phyloP scores from a whole-genome alignment of 2,797 vertebrate genomes.

The Coendou prehensilis region DNA sequence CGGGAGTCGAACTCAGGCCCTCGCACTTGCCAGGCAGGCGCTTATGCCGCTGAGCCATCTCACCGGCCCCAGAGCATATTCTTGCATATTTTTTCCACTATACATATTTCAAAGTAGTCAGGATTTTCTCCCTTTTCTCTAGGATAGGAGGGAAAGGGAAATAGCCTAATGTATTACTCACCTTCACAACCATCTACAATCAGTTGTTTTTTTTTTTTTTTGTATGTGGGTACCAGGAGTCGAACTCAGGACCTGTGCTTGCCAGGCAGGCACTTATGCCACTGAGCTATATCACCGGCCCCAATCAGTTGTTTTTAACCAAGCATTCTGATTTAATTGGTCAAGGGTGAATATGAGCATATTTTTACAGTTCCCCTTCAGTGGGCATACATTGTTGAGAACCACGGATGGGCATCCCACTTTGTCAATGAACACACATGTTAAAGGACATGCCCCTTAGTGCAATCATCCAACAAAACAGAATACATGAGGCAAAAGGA shows the following conservation, averaged over 20 bases:
- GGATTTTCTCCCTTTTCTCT: neutral
- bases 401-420: neutral
- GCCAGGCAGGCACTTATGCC: no score
- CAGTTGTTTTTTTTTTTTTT: constrained; percentile 48
- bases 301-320: constrained; percentile 26
- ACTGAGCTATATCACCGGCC: no score
- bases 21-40: no score
- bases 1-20: no score
- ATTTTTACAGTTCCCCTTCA: constrained; percentile 7
- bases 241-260: no score
- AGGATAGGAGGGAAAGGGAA: neutral
- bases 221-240: no score
- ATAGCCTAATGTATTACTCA: neutral
- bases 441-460: neutral
- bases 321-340: constrained; percentile 35
- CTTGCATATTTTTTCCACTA: neutral
- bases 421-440: neutral
- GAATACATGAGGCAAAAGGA: neutral
- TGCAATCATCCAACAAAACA: neutral
- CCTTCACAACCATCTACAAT: neutral
- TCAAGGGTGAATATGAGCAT: neutral
- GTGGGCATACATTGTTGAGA: neutral
- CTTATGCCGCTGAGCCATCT: no score
- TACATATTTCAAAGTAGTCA: constrained; percentile 9
- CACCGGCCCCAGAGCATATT: neutral